Conservation (phyloP, 2,888 invertebrate genomes). For the Sclerodermus sp. region DNA sequence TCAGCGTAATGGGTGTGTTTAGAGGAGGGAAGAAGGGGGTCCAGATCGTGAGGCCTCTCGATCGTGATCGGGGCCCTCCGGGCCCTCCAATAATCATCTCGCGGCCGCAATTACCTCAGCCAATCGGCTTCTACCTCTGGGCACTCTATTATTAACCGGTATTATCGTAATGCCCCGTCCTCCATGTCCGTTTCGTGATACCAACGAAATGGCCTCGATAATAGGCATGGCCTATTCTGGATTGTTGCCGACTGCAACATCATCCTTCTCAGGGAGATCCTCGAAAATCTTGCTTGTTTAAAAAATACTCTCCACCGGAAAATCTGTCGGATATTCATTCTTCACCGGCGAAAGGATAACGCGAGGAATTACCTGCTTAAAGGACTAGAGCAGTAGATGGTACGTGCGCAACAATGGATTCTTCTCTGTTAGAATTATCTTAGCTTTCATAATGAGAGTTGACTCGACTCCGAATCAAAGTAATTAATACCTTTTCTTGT, state of each 20-base stretch:
- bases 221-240: conserved; percentile 20
- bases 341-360: too few species aligned
- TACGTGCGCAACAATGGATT: too few species aligned
- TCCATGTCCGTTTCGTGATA: conserved; percentile 32
- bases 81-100: conserved; percentile 51
- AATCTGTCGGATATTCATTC: too few species aligned
- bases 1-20: conserved; percentile 52
- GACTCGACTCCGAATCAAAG: too few species aligned
- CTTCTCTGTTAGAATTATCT: too few species aligned
- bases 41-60: conserved; percentile 28
- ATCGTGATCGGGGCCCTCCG: conserved; percentile 42
- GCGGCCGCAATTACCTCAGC: conserved; percentile 45
- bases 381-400: too few species aligned
- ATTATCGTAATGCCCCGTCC: conserved; percentile 52
- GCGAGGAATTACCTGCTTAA: too few species aligned
- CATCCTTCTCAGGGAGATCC: conserved; percentile 18
- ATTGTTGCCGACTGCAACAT: neutral
- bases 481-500: too few species aligned
- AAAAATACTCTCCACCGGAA: too few species aligned
- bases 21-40: conserved; percentile 21
- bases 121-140: conserved; percentile 21
- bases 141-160: conserved; percentile 54
- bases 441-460: too few species aligned
- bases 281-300: too few species aligned
- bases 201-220: conserved; percentile 40